A percentile compares a stretch with the other conserved stretches of the same genome.
These are phyloP conservation scores for Gymnocephalus cernua DNA, from an alignment of 2,113 vertebrate genomes.

Conservation along the genomic window DNA sequence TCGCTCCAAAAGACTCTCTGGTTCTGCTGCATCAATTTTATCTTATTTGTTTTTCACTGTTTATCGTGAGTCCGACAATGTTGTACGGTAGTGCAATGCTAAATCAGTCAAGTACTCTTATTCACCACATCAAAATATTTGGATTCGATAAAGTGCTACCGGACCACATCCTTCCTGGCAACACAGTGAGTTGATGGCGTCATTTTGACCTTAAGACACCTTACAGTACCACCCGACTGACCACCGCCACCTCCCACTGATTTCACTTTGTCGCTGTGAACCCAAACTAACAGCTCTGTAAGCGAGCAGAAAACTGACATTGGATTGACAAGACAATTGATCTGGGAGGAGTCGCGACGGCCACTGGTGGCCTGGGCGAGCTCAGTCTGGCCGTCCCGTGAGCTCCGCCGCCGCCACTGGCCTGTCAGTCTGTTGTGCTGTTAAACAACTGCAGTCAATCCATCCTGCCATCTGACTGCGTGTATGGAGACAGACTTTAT, in stretches of 20 bases:
- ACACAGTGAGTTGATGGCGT: conserved; percentile 1
- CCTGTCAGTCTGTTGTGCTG: conserved; percentile 59
- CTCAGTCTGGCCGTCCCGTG: conserved; percentile 4
- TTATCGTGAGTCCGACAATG: neutral
- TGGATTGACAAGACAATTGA: conserved; percentile 54
- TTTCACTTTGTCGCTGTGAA: neutral
- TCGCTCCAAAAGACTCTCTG: too few relatives aligned
- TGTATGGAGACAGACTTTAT: conserved; percentile 60
- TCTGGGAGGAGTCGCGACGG: conserved; percentile 41
- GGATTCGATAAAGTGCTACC: neutral
- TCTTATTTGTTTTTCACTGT: neutral
- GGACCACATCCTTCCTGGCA: neutral
- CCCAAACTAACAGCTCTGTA: conserved; percentile 23
- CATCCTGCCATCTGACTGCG: conserved; percentile 33
- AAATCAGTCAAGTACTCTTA: neutral
- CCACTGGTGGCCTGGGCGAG: conserved; percentile 11
- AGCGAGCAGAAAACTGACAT: conserved; percentile 1
- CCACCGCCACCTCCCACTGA: neutral
- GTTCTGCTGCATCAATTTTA: neutral
- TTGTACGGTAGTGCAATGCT: neutral
- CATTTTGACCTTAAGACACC: conserved; percentile 17
- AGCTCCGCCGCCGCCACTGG: neutral
- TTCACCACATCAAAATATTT: neutral
- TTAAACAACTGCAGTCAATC: conserved; percentile 68
- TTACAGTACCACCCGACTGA: neutral